These are phyloP conservation scores for Charina bottae DNA, from an alignment of 2,113 vertebrate genomes.

Conservation along the genomic window DNA sequence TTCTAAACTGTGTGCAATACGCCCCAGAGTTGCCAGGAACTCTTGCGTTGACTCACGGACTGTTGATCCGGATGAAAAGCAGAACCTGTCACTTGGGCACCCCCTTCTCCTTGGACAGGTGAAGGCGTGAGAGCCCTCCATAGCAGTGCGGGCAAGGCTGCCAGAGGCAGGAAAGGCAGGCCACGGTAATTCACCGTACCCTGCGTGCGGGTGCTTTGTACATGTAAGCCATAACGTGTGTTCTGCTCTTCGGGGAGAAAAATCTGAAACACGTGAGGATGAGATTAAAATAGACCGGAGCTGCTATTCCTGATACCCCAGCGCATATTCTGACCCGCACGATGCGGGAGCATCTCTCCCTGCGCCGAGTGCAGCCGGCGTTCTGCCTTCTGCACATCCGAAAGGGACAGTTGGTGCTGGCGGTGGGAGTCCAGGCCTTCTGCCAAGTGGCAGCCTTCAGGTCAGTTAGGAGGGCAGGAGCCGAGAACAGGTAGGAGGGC, in stretches of 20 bases:
- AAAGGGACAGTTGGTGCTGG: not conserved
- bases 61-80: accelerated
- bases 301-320: not conserved
- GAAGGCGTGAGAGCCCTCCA: not conserved
- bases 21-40: not conserved
- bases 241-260: not conserved
- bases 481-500: not conserved
- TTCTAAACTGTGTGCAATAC: not conserved
- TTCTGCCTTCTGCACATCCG: not conserved
- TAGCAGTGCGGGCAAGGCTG: not conserved
- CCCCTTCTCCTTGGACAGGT: not conserved
- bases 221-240: not conserved
- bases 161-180: not conserved
- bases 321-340: not conserved
- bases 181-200: not conserved
- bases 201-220: accelerated
- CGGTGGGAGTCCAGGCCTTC: not conserved
- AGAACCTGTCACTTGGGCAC: not conserved
- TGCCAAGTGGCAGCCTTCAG: not conserved
- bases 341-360: no score
- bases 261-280: no score
- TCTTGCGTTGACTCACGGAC: not conserved
- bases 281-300: not conserved
- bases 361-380: not conserved
- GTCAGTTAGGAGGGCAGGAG: not conserved